These are phyloP conservation scores for Dinocampus coccinellae DNA, from an alignment of 2,888 invertebrate species.

Conservation along the genomic window DNA sequence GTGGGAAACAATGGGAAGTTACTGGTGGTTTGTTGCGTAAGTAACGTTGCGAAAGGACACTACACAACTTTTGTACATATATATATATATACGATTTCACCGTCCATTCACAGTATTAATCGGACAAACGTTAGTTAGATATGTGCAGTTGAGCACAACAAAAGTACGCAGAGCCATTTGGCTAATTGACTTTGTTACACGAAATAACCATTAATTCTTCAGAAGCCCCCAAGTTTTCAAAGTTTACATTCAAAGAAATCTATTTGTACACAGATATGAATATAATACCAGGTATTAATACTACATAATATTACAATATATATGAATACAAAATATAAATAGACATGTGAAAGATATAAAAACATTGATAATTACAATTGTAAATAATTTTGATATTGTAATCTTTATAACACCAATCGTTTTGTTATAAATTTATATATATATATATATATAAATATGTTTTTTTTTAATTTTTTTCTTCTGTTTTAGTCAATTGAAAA, in stretches of 20 bases:
- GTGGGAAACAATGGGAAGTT: conserved; percentile 3
- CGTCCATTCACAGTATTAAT: conserved; percentile 32
- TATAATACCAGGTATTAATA: too few relatives aligned
- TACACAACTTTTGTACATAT: background rate
- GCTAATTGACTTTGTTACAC: conserved; percentile 67
- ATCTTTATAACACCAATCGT: background rate
- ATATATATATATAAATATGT: too few relatives aligned
- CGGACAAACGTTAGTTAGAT: conserved; percentile 41
- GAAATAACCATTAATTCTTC: conserved; percentile 64
- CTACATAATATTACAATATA: too few relatives aligned
- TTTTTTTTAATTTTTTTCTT: too few relatives aligned
- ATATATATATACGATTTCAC: background rate
- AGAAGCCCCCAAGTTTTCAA: background rate
- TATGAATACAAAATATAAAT: too few relatives aligned
- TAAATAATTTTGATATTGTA: background rate
- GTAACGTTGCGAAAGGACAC: background rate
- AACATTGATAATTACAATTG: background rate
- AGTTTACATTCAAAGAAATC: background rate
- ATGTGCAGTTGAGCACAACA: background rate
- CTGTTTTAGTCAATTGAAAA: too few relatives aligned
- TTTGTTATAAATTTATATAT: too few relatives aligned
- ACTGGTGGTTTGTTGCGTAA: conserved; percentile 1
- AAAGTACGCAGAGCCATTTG: conserved; percentile 46
- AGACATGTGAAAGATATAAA: background rate
- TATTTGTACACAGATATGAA: background rate